A percentile compares a stretch with the other conserved stretches of the same genome.
phyloP scores from a whole-genome alignment of 2,797 vertebrate genomes.

The Neoniphon sammara region DNA sequence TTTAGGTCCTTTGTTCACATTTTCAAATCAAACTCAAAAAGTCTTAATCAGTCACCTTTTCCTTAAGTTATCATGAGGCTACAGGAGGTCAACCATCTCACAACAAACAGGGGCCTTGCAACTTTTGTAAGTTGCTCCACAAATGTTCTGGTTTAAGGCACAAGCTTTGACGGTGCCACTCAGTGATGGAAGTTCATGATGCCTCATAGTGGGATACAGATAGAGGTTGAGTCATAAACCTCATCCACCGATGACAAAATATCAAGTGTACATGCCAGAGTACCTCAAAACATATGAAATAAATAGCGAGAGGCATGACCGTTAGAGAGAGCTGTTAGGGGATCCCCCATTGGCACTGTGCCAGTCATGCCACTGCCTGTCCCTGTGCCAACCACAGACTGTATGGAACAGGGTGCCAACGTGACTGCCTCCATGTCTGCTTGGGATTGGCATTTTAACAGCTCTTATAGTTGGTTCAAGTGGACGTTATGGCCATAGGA shows the following conservation, averaged over 20 bases:
- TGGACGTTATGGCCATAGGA: conserved; percentile 14
- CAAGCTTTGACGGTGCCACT: too few species aligned
- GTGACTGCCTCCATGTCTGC: conserved; percentile 21
- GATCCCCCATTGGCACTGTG: conserved; percentile 46
- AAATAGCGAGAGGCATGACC: too few species aligned
- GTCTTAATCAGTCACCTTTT: background rate
- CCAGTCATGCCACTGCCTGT: conserved; percentile 22
- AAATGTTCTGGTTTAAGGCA: background rate
- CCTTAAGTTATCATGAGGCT: background rate
- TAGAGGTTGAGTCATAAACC: background rate
- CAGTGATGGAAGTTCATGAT: background rate
- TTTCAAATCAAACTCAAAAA: background rate
- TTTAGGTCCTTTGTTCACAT: background rate
- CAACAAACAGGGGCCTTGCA: background rate
- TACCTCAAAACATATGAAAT: background rate
- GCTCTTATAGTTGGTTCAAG: conserved; percentile 22
- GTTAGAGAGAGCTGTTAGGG: conserved; percentile 36
- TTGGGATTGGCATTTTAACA: conserved; percentile 42
- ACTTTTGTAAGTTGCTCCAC: background rate
- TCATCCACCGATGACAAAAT: background rate
- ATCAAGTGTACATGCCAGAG: conserved; percentile 5
- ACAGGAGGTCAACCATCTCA: background rate
- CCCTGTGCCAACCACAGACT: conserved; percentile 31
- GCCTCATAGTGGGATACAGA: background rate
- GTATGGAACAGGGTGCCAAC: too few species aligned